These are phyloP conservation scores for Creontiades dilutus DNA, from an alignment of 2,888 invertebrate species.

Conservation along the genomic window DNA sequence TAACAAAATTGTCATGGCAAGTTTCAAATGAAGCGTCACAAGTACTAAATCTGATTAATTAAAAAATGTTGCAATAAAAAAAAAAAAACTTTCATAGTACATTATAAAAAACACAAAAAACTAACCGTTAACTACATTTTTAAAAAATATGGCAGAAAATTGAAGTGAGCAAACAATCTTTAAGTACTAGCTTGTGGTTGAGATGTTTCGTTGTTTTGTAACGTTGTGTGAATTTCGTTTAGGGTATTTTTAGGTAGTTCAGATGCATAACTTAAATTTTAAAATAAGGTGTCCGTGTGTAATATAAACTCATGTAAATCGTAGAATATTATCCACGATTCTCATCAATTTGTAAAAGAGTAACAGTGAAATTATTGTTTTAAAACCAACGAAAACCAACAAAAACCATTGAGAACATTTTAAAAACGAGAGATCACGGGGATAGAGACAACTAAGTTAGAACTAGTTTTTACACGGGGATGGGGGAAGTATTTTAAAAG, in stretches of 20 bases:
- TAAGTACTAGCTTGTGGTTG: not conserved
- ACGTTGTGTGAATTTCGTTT: no score
- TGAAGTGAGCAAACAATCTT: not conserved
- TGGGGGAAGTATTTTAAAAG: not conserved
- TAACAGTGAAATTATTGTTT: no score
- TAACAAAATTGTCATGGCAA: conserved; percentile 26
- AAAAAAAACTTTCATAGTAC: not conserved
- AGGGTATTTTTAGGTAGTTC: no score
- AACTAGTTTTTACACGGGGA: not conserved
- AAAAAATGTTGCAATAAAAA: no score
- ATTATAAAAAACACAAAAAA: not conserved
- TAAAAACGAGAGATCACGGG: not conserved
- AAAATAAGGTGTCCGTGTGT: no score
- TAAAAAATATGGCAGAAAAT: conserved; percentile 1
- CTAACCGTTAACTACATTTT: not conserved
- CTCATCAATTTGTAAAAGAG: no score
- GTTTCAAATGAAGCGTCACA: conserved; percentile 10
- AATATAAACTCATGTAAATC: no score
- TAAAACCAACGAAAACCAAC: no score
- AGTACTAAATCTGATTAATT: not conserved
- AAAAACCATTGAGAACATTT: no score
- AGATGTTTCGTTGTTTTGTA: no score
- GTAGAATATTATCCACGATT: no score
- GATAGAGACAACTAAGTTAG: not conserved
- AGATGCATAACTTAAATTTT: no score